Evolutionary conservation across 2,888 invertebrate species (phyloP), one percentile per base, ranked within the genome.

Genomic region (Invenusta paracnida): DNA sequence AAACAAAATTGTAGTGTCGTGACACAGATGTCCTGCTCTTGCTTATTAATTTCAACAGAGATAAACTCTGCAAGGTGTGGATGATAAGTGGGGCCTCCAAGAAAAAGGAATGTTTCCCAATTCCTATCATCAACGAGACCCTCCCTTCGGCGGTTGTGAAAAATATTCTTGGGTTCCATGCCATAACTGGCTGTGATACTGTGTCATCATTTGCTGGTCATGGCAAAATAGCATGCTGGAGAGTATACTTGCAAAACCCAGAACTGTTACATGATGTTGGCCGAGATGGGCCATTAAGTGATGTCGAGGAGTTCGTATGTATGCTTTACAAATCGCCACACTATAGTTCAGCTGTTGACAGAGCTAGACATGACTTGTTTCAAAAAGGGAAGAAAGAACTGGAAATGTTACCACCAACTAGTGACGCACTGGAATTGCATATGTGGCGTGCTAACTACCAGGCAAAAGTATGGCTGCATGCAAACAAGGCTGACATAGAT

Each of bases 211-310:
- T 73, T 23, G 73, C 73, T 73, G 17, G 87, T 0, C 82, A 83
- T 27, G 81, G 87, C 28, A 87, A 87, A 83, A 87, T 79, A 87
- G 83, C 85, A 23, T 84, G 86, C 30, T 87, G 86, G 86, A 81
- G 29, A 25, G 66, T 29, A 1, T 86, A n/a, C 84, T 25, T 73
- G 29, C 25, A 82, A 25, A 28, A 67, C 30, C 85, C 31, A 23
- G 2, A 87, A 0, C 85, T 85, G 28, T 28, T 87, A 13, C 29
- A 23, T 17, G 82, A 81, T 0, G 29, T 87, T 82, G 87, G 86
- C 13, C 67, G 85, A 27, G 85, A 84, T 85, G 67, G 85, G 25
- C 25, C 23, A 17, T 29, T 81, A 0, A 29, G 67, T 13, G 48
- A 82, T 67, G 31, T 29, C 81, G 85, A 87, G 66, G 30, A 79